Base-by-base conservation (phyloP, 2,888 invertebrate genomes). In the Meteorus colon region DNA sequence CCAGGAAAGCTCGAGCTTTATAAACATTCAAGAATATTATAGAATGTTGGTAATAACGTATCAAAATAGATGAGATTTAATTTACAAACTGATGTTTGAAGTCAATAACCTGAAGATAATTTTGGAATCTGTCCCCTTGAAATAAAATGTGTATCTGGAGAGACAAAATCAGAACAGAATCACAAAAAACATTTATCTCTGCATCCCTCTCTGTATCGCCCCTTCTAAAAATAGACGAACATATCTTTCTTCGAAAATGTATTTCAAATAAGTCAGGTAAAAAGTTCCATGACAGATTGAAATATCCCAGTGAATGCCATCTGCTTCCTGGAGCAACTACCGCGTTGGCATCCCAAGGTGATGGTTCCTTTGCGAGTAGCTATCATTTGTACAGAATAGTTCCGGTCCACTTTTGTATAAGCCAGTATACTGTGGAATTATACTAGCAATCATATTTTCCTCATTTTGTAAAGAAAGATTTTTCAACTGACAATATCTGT, bases 51-150 rank as follows among this genome's bases (percentile, higher is more conserved):
- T 48, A 5, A 48, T 55, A 55, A 55, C 8, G 10, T 19, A 4
- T 19, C 19, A 19, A 55, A 55, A 55, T 55, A 55, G 55, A 55
- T 55, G 19, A 8, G 24, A 55, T 55, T 55, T 55, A 19, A 55
- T 55, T 55, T 55, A n/a, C 19, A 19, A 41, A 24, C 55, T 55
- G 55, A 8, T 24, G 10, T 55, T 19, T 8, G n/a, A 55, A 55
- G 55, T 55, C 55, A 55, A 55, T 55, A 55, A 55, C 55, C 55
- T 2, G 55, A 24, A 55, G 19, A 55, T 55, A 55, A 55, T 55
- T 55, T 55, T 55, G 55, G 55, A 55, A 55, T 55, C 10, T 55
- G 19, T 19, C 19, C 19, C 24, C 55, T 55, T 19, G 19, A 8
- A 19, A 19, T 8, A 55, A 55, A 19, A 55, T 55, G 4, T 48